Base-by-base conservation (phyloP, 2,113 vertebrate genomes). In the Sitta europaea region DNA sequence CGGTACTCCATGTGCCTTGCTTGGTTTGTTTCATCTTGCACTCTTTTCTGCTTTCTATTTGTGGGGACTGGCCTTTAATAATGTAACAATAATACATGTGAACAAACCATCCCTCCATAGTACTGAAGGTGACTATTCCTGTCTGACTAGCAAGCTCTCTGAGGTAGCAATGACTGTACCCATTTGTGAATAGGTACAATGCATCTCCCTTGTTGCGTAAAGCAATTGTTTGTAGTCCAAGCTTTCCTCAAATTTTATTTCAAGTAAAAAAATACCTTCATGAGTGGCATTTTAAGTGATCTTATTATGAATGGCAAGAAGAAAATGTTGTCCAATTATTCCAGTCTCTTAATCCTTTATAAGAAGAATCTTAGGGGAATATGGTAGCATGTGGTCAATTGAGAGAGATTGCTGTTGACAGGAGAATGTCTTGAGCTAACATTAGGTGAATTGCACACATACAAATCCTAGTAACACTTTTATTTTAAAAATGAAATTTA, bases 71-170 rank as follows among this genome's bases (percentile, higher is more conserved):
- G 42, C 35, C 51, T 94, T 92, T 86, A 83, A 62, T 92, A 33
- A 36, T 1, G 0, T 66, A 80, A 42, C 27, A 45, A 1, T 91
- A 86, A 74, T 54, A 84, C 24, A 9, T 31, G 31, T 33, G 47
- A 92, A 40, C 43, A 86, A 90, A 86, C 58, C 80, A 77, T 24
- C 35, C 58, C 42, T 92, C 51, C 8, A 12, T n/a, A 31, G 10
- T 80, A 50, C 51, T 93, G 51, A 57, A 83, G 50, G 66, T 88
- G 68, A 28, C 71, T 66, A 21, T 80, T 94, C 94, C 72, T 74
- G 92, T 88, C 63, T 80, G 86, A 90, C 92, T 11, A 9, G 79
- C 90, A 61, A 78, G 42, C 38, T 90, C 1, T 6, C 27, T 83
- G 27, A 59, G 58, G 57, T 80, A 43, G 54, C 23, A 38, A 7